phyloP scores from a whole-genome alignment of 2,113 vertebrate species.

The Nannospalax galili region DNA sequence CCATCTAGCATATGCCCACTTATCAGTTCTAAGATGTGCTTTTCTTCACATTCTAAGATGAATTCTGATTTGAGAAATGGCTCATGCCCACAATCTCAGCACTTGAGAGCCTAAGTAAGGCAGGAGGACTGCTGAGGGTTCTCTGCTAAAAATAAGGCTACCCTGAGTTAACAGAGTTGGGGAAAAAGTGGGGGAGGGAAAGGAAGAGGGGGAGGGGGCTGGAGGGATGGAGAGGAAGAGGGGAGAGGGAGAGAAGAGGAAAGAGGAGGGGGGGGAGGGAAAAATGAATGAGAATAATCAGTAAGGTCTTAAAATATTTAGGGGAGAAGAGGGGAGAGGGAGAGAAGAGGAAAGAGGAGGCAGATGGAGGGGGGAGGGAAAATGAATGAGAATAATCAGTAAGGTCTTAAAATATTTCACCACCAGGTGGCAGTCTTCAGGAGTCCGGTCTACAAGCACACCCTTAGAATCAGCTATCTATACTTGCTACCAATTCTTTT shows the following conservation, averaged over 20 bases:
- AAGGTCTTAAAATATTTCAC: constrained; percentile 1
- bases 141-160: not conserved
- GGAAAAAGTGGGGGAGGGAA: not conserved
- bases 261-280: too few relatives aligned
- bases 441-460: not conserved
- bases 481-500: not conserved
- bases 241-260: not conserved
- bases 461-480: not conserved
- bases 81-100: not conserved
- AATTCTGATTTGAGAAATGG: constrained; percentile 62
- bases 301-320: not conserved
- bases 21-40: not conserved
- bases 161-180: not conserved
- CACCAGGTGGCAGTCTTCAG: constrained; percentile 67
- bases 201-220: not conserved
- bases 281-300: not conserved
- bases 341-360: too few relatives aligned
- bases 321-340: not conserved
- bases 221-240: not conserved
- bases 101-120: not conserved
- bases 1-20: not conserved
- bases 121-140: not conserved
- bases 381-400: not conserved
- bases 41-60: constrained; percentile 17
- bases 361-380: not conserved